Conservation (phyloP, 2,113 vertebrate species). For the Oceanites oceanicus region DNA sequence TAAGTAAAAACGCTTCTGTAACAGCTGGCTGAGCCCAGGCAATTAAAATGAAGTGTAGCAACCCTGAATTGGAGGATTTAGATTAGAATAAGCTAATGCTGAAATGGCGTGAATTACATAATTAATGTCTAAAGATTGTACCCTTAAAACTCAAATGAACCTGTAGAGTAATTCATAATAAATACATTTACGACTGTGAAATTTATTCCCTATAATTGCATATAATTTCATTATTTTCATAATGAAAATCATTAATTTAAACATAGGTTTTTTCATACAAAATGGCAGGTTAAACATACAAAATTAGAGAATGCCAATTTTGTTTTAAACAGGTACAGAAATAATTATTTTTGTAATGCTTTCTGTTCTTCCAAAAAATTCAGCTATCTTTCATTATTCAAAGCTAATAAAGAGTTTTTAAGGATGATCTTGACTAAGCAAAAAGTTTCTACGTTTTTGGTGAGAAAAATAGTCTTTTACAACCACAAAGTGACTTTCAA, state of each 20-base stretch:
- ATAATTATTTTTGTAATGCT: not conserved
- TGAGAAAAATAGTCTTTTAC: not conserved
- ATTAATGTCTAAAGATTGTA: not conserved
- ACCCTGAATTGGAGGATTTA: not conserved
- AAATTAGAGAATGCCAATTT: not conserved
- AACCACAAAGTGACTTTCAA: not conserved
- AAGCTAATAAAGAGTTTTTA: not conserved
- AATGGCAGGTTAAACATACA: not conserved
- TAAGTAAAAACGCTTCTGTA: not conserved
- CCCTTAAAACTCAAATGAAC: not conserved
- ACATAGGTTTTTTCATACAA: not conserved
- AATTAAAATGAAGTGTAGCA: not conserved
- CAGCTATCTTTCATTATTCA: not conserved
- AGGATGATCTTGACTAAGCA: not conserved
- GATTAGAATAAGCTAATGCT: not conserved
- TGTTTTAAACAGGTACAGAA: not conserved
- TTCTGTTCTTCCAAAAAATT: not conserved
- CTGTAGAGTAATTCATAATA: not conserved
- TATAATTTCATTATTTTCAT: not conserved
- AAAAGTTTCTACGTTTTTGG: not conserved
- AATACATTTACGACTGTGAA: not conserved
- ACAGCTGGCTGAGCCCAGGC: not conserved
- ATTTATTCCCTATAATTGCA: not conserved
- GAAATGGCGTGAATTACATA: not conserved
- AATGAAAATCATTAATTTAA: not conserved